Base-by-base conservation (phyloP, 2,113 vertebrate genomes). In the Balaenoptera acutorostrata region DNA sequence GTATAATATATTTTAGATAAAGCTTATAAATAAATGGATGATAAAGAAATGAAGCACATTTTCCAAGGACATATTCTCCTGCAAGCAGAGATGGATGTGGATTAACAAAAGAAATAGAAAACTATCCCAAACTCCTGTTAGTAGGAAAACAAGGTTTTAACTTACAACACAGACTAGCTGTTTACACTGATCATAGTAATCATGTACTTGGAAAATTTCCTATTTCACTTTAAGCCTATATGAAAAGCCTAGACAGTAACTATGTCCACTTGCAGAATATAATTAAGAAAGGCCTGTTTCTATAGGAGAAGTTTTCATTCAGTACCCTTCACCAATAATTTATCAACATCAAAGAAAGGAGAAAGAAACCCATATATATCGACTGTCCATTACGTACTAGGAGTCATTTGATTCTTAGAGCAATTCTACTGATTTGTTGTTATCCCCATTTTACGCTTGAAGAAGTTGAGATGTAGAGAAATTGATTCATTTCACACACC, bases 1-100 rank as follows among this genome's bases (percentile, higher is more conserved):
- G 7, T 74, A 3, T 64, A 75, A 83, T 57, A 57, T 84, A 63
- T 78, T 96, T 95, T 75, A 88, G 29, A 13, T 59, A 71, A 36
- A 88, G 11, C 14, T 71, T 93, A 36, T 64, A 95, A 92, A 66
- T 80, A 55, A 71, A 52, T 68, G 41, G 23, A 61, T 41, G 49
- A 80, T 80, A 88, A 94, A 64, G 15, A 93, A 95, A 75, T 33
- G 2, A 77, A 95, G 44, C 3, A 96, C 12, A 88, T 85, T 95
- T 96, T 57, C 49, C 61, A 33, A 31, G 44, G 15, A 87, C 85
- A 75, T 88, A 61, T 95, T 75, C 7, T 90, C 25, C 78, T 92
- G 21, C 25, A 90, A 88, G 7, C 17, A 33, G 61, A 88, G n/a
- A 36, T 80, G 21, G 25, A 44, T 52, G 1, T 92, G 9, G 21